Conservation (phyloP, 2,888 invertebrate genomes). For the Cordilura impudica region DNA sequence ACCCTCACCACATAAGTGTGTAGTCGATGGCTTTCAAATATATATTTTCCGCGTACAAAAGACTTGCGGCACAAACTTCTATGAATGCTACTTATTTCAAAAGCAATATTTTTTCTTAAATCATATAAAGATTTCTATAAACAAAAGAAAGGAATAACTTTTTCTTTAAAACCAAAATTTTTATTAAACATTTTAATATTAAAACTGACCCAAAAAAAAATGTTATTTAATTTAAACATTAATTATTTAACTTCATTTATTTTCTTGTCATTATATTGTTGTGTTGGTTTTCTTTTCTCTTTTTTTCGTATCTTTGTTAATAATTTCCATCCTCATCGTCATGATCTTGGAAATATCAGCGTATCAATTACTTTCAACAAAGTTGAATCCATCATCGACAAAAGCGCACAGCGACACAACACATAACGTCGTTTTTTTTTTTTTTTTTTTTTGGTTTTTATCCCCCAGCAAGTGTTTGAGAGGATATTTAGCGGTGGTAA, state of each 20-base stretch:
- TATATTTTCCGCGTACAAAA: no score
- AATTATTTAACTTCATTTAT: slow-evolving; percentile 58
- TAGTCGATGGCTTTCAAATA: no score
- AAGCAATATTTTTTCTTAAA: no score
- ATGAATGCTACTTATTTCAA: no score
- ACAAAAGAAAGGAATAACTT: no score
- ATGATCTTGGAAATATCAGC: slow-evolving; percentile 60
- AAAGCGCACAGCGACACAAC: slow-evolving; percentile 5
- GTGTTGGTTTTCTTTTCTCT: neutral
- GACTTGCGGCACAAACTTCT: no score
- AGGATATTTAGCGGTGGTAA: slow-evolving; percentile 28
- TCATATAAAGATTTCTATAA: no score
- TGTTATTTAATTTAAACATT: slow-evolving; percentile 58
- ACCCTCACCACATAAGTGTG: no score
- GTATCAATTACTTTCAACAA: slow-evolving; percentile 62
- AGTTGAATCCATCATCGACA: slow-evolving; percentile 59
- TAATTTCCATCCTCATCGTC: slow-evolving; percentile 59
- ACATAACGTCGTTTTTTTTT: slow-evolving; percentile 2
- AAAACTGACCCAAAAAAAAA: slow-evolving; percentile 16
- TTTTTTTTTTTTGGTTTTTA: slow-evolving; percentile 27
- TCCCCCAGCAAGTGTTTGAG: slow-evolving; percentile 58
- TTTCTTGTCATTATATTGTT: slow-evolving; percentile 58
- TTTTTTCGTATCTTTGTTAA: slow-evolving; percentile 38
- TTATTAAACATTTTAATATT: neutral
- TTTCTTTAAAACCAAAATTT: neutral